Conservation (phyloP, 92 coral and sea anemone genomes). For the Epizoanthus scotinus region DNA sequence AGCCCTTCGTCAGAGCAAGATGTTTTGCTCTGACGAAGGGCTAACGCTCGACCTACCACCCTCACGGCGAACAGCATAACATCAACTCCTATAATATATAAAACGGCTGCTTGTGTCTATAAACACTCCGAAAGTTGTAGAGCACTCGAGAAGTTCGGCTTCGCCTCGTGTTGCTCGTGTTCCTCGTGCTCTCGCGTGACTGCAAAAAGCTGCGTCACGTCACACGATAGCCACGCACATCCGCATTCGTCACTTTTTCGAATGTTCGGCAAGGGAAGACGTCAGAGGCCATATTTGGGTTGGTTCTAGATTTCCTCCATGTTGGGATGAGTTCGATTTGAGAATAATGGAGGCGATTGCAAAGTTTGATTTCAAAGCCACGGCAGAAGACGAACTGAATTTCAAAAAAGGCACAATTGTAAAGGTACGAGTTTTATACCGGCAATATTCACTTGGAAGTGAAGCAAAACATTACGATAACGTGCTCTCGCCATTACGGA, state of each 20-base stretch:
- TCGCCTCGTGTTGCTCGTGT: no score
- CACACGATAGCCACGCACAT: neutral
- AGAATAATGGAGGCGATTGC: slow-evolving; percentile 94
- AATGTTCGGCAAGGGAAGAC: neutral
- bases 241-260: neutral
- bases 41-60: no score
- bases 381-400: slow-evolving; percentile 82
- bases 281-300: slow-evolving; percentile 41
- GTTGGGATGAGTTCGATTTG: slow-evolving; percentile 7
- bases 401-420: slow-evolving; percentile 81
- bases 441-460: neutral
- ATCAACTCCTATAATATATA: no score
- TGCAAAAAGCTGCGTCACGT: no score
- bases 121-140: no score
- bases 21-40: no score
- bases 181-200: no score
- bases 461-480: neutral
- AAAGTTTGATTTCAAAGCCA: slow-evolving; percentile 70
- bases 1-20: no score
- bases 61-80: no score
- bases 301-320: slow-evolving; percentile 29
- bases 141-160: no score
- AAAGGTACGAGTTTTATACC: slow-evolving; percentile 66
- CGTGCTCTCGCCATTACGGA: neutral
- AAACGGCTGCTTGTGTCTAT: no score